A percentile compares a stretch with the other conserved stretches of the same genome.
phyloP scores from a whole-genome alignment of 2,888 invertebrate species.

The Meloe dianella region DNA sequence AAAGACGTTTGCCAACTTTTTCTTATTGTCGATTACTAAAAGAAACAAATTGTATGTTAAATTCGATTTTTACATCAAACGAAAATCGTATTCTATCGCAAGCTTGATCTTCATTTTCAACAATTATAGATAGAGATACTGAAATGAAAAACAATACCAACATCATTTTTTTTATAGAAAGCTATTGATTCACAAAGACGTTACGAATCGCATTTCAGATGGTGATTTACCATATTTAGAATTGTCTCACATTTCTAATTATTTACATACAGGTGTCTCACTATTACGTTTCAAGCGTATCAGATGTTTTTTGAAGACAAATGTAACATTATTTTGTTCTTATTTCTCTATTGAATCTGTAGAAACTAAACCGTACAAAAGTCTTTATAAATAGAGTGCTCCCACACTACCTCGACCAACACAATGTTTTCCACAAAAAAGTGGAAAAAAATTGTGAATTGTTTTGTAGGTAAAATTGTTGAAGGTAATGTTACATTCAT shows the following conservation, averaged over 20 bases:
- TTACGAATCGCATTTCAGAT: background rate
- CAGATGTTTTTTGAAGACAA: background rate
- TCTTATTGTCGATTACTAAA: slow-evolving; percentile 1
- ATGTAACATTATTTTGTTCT: background rate
- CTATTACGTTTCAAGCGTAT: background rate
- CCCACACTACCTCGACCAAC: too few relatives aligned
- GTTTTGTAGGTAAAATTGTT: too few relatives aligned
- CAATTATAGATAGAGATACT: too few relatives aligned
- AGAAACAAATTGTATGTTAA: background rate
- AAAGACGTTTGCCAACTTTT: slow-evolving; percentile 22
- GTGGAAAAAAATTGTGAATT: too few relatives aligned
- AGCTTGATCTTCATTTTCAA: too few relatives aligned
- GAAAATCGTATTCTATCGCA: too few relatives aligned
- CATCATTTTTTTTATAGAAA: too few relatives aligned
- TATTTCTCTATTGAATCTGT: background rate
- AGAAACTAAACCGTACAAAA: background rate
- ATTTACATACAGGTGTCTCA: background rate
- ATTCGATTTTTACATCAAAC: too few relatives aligned
- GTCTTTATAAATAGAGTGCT: background rate
- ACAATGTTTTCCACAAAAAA: too few relatives aligned
- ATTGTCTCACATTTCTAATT: background rate
- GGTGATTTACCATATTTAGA: background rate
- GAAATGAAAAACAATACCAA: too few relatives aligned
- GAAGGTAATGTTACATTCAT: too few relatives aligned
- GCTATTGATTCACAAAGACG: too few relatives aligned